Percentiles rank a stretch among this genome's conserved stretches.
These are phyloP conservation scores for Eucera pruinosa DNA, from an alignment of 2,888 invertebrate species.

Conservation along the genomic window DNA sequence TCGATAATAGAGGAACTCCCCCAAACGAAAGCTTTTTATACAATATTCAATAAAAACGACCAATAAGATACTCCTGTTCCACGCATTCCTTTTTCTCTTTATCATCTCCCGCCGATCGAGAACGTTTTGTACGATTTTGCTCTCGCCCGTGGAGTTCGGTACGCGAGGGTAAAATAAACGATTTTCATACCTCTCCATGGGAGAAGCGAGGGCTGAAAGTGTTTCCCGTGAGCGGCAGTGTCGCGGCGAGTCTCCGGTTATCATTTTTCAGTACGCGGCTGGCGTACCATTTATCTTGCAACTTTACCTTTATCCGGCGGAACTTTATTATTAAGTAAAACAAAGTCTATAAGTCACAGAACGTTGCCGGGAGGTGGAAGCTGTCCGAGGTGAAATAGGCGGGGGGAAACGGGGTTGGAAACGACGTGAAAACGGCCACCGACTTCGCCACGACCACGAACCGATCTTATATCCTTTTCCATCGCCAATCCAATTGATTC, in stretches of 20 bases:
- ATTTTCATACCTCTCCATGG: constrained; percentile 67
- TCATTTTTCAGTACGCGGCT: constrained; percentile 52
- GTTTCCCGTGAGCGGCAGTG: constrained; percentile 34
- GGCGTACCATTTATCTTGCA: constrained; percentile 53
- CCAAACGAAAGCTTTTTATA: not conserved
- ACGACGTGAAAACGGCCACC: constrained; percentile 41
- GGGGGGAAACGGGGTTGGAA: not conserved
- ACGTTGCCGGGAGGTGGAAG: constrained; percentile 21
- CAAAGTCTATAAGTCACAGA: constrained; percentile 68
- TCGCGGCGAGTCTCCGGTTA: constrained; percentile 53
- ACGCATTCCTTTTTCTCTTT: too few relatives aligned
- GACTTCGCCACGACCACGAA: constrained; percentile 34
- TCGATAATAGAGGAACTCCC: too few relatives aligned
- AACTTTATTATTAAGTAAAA: constrained; percentile 75
- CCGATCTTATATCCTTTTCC: constrained; percentile 43
- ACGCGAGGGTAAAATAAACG: constrained; percentile 60
- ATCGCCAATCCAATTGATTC: constrained; percentile 69
- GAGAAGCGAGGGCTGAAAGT: constrained; percentile 60
- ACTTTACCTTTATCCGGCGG: constrained; percentile 54
- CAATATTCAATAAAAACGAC: too few relatives aligned
- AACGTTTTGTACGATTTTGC: too few relatives aligned
- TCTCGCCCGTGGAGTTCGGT: too few relatives aligned
- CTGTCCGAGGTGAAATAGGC: constrained; percentile 6
- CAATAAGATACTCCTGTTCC: too few relatives aligned
- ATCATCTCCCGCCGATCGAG: too few relatives aligned